Conservation (phyloP, 2,888 invertebrate genomes). For the Caenorhabditis sp. region DNA sequence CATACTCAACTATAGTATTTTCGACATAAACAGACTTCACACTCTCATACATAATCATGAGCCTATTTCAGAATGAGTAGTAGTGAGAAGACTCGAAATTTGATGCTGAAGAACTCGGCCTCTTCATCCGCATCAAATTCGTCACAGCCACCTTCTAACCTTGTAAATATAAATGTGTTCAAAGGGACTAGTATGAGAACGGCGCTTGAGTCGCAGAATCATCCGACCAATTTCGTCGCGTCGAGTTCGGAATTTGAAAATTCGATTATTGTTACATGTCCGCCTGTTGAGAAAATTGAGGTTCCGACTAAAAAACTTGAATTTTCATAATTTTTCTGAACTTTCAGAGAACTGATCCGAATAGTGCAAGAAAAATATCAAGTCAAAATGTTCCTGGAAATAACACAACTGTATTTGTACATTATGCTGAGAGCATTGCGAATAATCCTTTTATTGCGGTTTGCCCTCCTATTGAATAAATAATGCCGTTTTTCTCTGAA, state of each 20-base stretch:
- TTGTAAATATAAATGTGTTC: constrained; percentile 11
- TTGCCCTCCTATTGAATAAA: constrained; percentile 2
- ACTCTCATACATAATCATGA: too few relatives aligned
- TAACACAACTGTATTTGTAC: constrained; percentile 3
- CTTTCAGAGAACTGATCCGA: background rate
- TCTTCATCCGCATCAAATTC: background rate
- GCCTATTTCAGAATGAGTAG: constrained; percentile 7
- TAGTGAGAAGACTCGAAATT: constrained; percentile 24
- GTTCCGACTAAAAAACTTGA: too few relatives aligned
- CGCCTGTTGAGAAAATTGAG: constrained; percentile 4
- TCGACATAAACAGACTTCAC: too few relatives aligned
- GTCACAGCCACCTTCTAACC: background rate
- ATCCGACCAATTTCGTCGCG: constrained; percentile 24
- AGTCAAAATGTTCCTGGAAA: background rate
- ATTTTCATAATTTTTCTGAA: background rate
- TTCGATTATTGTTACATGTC: constrained; percentile 17
- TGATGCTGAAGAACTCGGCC: constrained; percentile 33
- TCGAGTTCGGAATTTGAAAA: constrained; percentile 31
- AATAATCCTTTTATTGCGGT: constrained; percentile 7
- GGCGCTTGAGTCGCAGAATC: constrained; percentile 21
- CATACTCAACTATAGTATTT: too few relatives aligned
- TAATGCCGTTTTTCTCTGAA: background rate
- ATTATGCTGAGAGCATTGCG: background rate
- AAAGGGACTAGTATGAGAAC: constrained; percentile 22
- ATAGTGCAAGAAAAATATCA: background rate